These are phyloP conservation scores for Frieseomelitta varia DNA, from an alignment of 1,140 invertebrate genomes.

Conservation along the genomic window DNA sequence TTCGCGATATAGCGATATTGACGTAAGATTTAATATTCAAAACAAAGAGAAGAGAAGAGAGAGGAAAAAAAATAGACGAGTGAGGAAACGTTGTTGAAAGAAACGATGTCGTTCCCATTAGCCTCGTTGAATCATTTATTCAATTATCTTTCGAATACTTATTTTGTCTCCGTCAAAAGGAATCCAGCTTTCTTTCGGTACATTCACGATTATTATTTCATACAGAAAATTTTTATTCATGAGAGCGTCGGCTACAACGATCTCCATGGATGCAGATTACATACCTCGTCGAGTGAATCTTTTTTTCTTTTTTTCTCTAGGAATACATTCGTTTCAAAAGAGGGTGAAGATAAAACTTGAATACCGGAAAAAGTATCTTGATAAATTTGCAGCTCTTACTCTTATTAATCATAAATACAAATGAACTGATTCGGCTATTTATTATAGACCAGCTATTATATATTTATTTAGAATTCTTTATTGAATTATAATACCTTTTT, in stretches of 20 bases:
- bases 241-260: constrained; percentile 32
- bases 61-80: background rate
- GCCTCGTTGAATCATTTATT: background rate
- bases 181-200: background rate
- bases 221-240: constrained; percentile 54
- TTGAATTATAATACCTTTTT: too few relatives aligned
- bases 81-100: too few relatives aligned
- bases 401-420: constrained; percentile 53
- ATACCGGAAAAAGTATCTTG: constrained; percentile 25
- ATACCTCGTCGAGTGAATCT: background rate
- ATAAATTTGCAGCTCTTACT: constrained; percentile 36
- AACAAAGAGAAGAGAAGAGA: background rate
- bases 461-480: too few relatives aligned
- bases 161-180: background rate
- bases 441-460: background rate
- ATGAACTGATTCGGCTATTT: constrained; percentile 14
- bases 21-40: too few relatives aligned
- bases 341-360: constrained; percentile 35
- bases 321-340: constrained; percentile 42
- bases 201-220: constrained; percentile 10
- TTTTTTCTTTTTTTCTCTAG: constrained; percentile 5
- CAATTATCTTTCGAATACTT: background rate
- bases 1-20: background rate
- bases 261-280: constrained; percentile 51
- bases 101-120: background rate